Evolutionary conservation across 1,140 invertebrate species (phyloP).

Genomic region (Calliphora vicina): DNA sequence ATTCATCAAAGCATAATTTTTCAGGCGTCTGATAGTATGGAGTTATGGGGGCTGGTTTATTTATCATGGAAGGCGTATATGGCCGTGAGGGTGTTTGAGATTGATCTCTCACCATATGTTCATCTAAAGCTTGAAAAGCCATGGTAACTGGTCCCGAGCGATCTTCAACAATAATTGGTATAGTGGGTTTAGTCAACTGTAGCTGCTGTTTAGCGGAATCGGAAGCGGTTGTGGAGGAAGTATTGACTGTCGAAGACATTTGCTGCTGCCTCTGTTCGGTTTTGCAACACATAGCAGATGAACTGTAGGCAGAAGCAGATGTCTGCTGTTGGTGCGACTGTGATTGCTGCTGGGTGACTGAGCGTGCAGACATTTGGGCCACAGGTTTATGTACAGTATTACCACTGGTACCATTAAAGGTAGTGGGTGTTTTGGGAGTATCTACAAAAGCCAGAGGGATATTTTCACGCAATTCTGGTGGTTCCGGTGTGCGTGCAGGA

Average conservation of each 20-base stretch:
- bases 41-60: conserved; percentile 71
- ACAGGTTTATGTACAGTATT: conserved; percentile 56
- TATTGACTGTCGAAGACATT: background rate
- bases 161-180: conserved; percentile 56
- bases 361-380: conserved; percentile 45
- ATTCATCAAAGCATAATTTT: conserved; percentile 70
- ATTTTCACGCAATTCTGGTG: conserved; percentile 60
- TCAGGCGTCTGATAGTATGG: conserved; percentile 71
- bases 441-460: conserved; percentile 60
- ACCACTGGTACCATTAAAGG: conserved; percentile 33
- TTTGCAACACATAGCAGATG: conserved; percentile 31
- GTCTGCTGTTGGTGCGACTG: conserved; percentile 1
- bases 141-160: conserved; percentile 58
- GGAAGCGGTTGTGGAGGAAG: conserved; percentile 8
- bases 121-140: conserved; percentile 70
- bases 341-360: background rate
- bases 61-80: conserved; percentile 70
- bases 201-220: background rate
- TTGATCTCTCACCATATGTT: conserved; percentile 65
- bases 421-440: conserved; percentile 38
- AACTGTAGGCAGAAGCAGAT: conserved; percentile 41
- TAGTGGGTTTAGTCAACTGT: conserved; percentile 46
- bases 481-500: conserved; percentile 65
- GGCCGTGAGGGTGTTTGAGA: conserved; percentile 63
- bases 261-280: conserved; percentile 35